A percentile compares a stretch with the other conserved stretches of the same genome.
Evolutionary conservation across 2,888 invertebrate genomes (phyloP).

Genomic region (Spodoptera picta): DNA sequence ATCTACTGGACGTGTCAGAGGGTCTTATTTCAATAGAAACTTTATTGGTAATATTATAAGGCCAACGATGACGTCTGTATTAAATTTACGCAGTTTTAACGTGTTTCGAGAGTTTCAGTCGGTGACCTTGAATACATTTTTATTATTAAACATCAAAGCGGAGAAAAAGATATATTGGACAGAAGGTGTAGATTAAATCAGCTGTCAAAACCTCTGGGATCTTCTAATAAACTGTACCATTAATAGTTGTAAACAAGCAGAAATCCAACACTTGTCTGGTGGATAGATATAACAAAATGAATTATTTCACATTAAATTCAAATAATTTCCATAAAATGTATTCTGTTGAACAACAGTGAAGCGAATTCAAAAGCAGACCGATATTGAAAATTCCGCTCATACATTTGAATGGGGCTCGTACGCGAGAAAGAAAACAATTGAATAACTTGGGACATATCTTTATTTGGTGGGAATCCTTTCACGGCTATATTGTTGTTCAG

Average conservation of each 20-base stretch:
- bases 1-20: constrained; percentile 27
- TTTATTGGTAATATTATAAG: constrained; percentile 34
- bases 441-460: constrained; percentile 31
- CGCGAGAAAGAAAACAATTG: constrained; percentile 40
- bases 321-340: constrained; percentile 38
- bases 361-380: constrained; percentile 25
- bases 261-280: constrained; percentile 14
- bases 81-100: not conserved
- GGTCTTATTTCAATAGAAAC: constrained; percentile 37
- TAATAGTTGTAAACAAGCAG: constrained; percentile 23
- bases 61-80: constrained; percentile 13
- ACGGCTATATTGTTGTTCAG: constrained; percentile 3
- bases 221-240: constrained; percentile 27
- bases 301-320: constrained; percentile 26
- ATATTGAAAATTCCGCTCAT: constrained; percentile 54
- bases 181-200: constrained; percentile 34
- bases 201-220: constrained; percentile 33
- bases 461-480: constrained; percentile 37
- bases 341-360: constrained; percentile 27
- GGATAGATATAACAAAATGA: constrained; percentile 16
- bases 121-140: constrained; percentile 18
- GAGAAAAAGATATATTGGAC: constrained; percentile 24
- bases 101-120: not conserved
- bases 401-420: constrained; percentile 40
- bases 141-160: constrained; percentile 39